Conservation (phyloP, 2,888 invertebrate genomes). For the Pomacea canaliculata region DNA sequence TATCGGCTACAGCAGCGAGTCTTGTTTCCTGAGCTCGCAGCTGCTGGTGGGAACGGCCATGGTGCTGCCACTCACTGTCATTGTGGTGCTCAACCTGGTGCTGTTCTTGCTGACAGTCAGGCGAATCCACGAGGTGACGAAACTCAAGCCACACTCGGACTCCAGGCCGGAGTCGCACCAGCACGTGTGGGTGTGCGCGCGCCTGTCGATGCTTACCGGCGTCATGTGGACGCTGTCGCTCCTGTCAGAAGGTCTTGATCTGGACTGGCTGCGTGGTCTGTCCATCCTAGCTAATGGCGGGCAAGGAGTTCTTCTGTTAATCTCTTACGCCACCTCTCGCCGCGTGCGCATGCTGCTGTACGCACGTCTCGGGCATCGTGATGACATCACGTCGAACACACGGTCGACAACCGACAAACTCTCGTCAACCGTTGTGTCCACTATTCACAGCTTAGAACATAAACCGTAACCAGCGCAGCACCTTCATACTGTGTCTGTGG, state of each 20-base stretch:
- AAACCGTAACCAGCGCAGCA: too few species aligned
- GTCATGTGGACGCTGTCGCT: constrained; percentile 50
- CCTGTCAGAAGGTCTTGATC: constrained; percentile 41
- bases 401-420: neutral
- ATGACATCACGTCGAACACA: neutral
- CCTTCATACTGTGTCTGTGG: too few species aligned
- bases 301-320: constrained; percentile 50
- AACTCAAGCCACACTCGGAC: neutral
- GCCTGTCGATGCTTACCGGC: constrained; percentile 49
- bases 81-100: constrained; percentile 1
- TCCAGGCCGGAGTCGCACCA: neutral
- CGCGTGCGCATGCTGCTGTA: constrained; percentile 31
- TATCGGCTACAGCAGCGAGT: constrained; percentile 16
- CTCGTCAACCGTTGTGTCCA: too few species aligned
- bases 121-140: constrained; percentile 1
- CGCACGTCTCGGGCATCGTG: neutral
- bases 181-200: constrained; percentile 42
- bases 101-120: constrained; percentile 6
- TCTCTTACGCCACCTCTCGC: constrained; percentile 44
- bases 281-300: constrained; percentile 43
- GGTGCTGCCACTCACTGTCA: constrained; percentile 7
- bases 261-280: constrained; percentile 41
- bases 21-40: constrained; percentile 17
- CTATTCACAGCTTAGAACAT: too few species aligned
- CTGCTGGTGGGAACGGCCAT: constrained; percentile 13